These are phyloP conservation scores for Dynastes maya DNA, from an alignment of 2,888 invertebrate genomes.

Conservation along the genomic window DNA sequence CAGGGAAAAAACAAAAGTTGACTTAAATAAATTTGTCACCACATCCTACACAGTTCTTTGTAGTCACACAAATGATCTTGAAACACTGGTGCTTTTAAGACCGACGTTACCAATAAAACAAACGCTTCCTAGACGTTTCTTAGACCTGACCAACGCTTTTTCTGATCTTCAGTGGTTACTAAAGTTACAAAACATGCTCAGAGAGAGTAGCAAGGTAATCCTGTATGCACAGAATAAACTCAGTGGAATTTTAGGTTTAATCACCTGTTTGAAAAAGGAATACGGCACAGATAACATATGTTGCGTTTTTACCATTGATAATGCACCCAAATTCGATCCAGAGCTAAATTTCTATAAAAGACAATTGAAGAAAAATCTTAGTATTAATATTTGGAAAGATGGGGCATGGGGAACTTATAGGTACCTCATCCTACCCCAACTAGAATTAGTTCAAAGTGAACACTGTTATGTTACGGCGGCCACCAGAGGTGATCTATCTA, in stretches of 20 bases:
- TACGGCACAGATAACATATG: slow-evolving; percentile 73
- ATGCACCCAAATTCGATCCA: slow-evolving; percentile 79
- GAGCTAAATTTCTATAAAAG: slow-evolving; percentile 77
- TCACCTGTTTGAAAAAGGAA: slow-evolving; percentile 89
- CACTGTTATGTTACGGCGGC: slow-evolving; percentile 86
- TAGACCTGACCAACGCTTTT: not conserved
- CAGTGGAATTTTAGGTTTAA: slow-evolving; percentile 89
- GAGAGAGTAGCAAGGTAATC: slow-evolving; percentile 70
- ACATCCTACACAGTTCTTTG: slow-evolving; percentile 9
- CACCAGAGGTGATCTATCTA: slow-evolving; percentile 89
- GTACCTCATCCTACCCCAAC: slow-evolving; percentile 79
- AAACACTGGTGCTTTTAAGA: slow-evolving; percentile 46
- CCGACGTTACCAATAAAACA: not conserved
- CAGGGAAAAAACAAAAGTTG: slow-evolving; percentile 33
- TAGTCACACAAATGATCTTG: slow-evolving; percentile 18
- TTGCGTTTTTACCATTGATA: slow-evolving; percentile 74
- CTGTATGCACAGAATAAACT: slow-evolving; percentile 76
- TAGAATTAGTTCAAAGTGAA: slow-evolving; percentile 70
- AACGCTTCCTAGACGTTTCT: not conserved
- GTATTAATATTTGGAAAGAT: slow-evolving; percentile 83
- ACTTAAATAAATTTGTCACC: slow-evolving; percentile 6
- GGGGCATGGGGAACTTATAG: slow-evolving; percentile 80
- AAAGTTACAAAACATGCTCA: slow-evolving; percentile 52
- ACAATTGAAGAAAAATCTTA: slow-evolving; percentile 82
- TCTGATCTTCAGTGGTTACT: slow-evolving; percentile 35